Conservation (phyloP, 2,113 vertebrate genomes). For the Varanus salvator region DNA sequence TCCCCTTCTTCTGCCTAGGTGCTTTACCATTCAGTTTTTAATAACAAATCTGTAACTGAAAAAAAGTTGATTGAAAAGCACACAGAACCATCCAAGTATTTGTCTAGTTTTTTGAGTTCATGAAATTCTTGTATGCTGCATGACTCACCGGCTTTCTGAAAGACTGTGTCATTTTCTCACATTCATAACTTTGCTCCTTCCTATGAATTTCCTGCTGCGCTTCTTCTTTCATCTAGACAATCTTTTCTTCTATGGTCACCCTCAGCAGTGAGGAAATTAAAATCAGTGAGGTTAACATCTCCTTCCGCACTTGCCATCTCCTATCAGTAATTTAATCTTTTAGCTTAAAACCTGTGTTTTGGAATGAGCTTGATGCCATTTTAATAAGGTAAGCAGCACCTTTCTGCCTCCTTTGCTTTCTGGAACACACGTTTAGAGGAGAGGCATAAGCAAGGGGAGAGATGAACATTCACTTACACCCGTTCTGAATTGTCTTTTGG, state of each 20-base stretch:
- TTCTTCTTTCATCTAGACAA: slow-evolving; percentile 2
- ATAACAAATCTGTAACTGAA: neutral
- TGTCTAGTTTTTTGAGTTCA: neutral
- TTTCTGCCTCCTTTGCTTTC: neutral
- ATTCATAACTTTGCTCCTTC: slow-evolving; percentile 28
- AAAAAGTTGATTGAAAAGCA: neutral
- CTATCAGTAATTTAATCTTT: slow-evolving; percentile 20
- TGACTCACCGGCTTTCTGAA: slow-evolving; percentile 12
- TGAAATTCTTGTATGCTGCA: neutral
- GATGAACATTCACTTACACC: slow-evolving; percentile 18
- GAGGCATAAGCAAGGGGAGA: slow-evolving; percentile 1
- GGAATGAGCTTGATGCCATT: neutral
- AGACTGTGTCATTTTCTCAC: slow-evolving; percentile 8
- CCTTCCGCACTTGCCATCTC: neutral
- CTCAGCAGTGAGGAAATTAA: slow-evolving; percentile 30
- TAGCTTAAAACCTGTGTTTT: neutral
- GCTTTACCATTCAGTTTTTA: neutral
- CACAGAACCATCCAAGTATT: neutral
- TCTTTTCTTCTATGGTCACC: neutral
- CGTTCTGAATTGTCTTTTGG: neutral
- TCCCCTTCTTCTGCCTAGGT: neutral
- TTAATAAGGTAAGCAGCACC: slow-evolving; percentile 2
- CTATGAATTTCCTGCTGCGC: slow-evolving; percentile 23
- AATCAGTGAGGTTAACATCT: slow-evolving; percentile 8
- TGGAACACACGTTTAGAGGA: neutral